These are phyloP conservation scores for Cyprinella venusta DNA, from an alignment of 2,797 vertebrate species.

Conservation along the genomic window DNA sequence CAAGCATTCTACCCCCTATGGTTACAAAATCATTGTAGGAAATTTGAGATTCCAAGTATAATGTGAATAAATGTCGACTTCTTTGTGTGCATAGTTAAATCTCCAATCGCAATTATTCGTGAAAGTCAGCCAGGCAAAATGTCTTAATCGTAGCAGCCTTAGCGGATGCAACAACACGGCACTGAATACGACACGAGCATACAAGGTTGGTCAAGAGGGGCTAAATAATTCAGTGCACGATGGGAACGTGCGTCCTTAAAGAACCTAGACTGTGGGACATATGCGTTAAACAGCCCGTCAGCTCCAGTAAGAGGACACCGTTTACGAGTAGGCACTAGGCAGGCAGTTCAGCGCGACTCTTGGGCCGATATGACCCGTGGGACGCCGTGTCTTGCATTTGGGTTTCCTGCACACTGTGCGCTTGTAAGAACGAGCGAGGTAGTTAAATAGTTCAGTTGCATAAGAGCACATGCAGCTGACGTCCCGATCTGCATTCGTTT, in stretches of 20 bases:
- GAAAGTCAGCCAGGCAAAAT: background rate
- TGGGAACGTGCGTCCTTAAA: conserved; percentile 33
- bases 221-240: conserved; percentile 33
- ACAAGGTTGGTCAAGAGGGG: background rate
- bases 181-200: background rate
- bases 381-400: background rate
- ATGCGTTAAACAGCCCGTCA: conserved; percentile 9
- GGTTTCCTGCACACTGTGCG: background rate
- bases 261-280: conserved; percentile 20
- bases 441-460: conserved; percentile 34
- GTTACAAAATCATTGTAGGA: background rate
- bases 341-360: background rate
- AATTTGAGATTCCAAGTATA: too few relatives aligned
- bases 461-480: conserved; percentile 30
- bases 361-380: background rate
- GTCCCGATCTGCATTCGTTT: conserved; percentile 10
- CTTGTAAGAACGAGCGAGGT: background rate
- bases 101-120: background rate
- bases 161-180: background rate
- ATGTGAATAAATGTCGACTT: background rate
- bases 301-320: background rate
- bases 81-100: background rate
- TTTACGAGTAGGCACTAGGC: background rate
- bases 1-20: background rate
- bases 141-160: background rate